Percentiles rank a stretch among this genome's conserved stretches.
Conservation (phyloP, 2,888 invertebrate species). For the Argyresthia goedartella region DNA sequence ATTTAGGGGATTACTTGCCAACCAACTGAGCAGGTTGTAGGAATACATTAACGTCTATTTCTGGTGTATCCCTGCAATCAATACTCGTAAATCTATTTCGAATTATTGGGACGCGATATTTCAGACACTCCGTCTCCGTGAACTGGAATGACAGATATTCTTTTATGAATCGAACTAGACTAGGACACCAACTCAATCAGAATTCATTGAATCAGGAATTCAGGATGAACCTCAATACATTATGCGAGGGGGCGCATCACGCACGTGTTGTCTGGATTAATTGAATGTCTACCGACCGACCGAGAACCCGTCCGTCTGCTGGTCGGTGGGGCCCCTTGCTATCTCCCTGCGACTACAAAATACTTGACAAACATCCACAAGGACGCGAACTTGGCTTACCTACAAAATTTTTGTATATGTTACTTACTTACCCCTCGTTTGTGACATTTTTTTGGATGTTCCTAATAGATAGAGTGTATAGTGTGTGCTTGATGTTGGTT, state of each 20-base stretch:
- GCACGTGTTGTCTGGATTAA: constrained; percentile 61
- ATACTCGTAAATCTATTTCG: too few relatives aligned
- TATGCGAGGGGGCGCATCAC: constrained; percentile 40
- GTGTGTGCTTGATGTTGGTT: constrained; percentile 14
- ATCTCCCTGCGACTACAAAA: constrained; percentile 14
- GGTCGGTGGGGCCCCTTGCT: constrained; percentile 12
- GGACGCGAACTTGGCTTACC: constrained; percentile 6
- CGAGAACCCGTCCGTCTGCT: constrained; percentile 8
- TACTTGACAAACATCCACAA: constrained; percentile 27
- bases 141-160: too few relatives aligned
- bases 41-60: too few relatives aligned
- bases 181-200: constrained; percentile 14
- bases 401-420: too few relatives aligned
- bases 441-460: constrained; percentile 42
- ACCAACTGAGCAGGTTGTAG: too few relatives aligned
- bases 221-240: constrained; percentile 28
- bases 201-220: constrained; percentile 40
- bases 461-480: constrained; percentile 41
- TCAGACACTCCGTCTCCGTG: too few relatives aligned
- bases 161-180: not conserved
- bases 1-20: too few relatives aligned
- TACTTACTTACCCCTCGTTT: constrained; percentile 21
- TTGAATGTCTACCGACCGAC: constrained; percentile 41
- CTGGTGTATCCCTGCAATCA: too few relatives aligned
- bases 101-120: too few relatives aligned